Evolutionary conservation across 2,888 invertebrate genomes (phyloP).

Genomic region (Aphidoletes aphidimyza): DNA sequence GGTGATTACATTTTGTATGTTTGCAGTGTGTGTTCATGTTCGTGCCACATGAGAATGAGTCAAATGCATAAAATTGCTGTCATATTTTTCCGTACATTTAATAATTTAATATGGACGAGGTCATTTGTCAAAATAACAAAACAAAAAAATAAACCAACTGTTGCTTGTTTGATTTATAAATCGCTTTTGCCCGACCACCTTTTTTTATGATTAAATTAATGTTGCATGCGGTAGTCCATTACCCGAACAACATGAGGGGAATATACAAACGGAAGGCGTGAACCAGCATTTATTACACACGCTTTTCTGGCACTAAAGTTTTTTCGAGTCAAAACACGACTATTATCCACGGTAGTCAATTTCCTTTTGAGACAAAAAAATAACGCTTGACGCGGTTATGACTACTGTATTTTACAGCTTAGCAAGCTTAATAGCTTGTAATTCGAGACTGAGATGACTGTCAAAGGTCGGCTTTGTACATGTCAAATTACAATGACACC

Average conservation of each 20-base stretch:
- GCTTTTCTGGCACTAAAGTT: too few relatives aligned
- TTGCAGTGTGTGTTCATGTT: too few relatives aligned
- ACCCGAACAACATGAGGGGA: not conserved
- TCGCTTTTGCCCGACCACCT: not conserved
- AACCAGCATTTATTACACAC: too few relatives aligned
- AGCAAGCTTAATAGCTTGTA: not conserved
- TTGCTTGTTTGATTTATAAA: slow-evolving; percentile 39
- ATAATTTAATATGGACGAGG: not conserved
- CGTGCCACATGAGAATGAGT: too few relatives aligned
- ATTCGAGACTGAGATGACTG: not conserved
- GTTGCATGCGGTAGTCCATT: slow-evolving; percentile 6
- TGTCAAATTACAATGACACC: not conserved
- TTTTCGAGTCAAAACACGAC: too few relatives aligned
- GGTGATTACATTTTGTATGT: too few relatives aligned
- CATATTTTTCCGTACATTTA: slow-evolving; percentile 21
- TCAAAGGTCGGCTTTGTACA: not conserved
- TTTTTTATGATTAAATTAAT: slow-evolving; percentile 7
- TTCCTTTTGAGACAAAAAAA: not conserved
- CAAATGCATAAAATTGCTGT: slow-evolving; percentile 31
- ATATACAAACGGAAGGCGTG: not conserved
- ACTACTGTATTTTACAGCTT: not conserved
- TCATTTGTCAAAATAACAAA: not conserved
- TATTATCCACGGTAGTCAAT: not conserved
- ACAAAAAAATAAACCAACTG: not conserved
- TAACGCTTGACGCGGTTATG: not conserved